Conservation (phyloP, 2,113 vertebrate species). For the Siniperca knerii region DNA sequence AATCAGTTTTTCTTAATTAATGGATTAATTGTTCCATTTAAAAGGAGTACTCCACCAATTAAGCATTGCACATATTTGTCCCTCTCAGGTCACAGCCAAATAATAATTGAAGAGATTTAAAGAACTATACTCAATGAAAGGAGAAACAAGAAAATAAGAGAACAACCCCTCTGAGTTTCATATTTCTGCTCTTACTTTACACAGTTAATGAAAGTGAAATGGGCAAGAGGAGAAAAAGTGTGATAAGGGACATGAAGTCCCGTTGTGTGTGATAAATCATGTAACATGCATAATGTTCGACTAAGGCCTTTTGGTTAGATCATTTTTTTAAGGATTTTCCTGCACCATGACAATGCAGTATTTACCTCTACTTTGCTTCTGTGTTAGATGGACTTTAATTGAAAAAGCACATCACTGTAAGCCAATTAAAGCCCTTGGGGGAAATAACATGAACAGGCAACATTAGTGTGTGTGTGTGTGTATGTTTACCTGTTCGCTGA, state of each 20-base stretch:
- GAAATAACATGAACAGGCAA: neutral
- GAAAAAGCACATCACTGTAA: neutral
- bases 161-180: neutral
- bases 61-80: neutral
- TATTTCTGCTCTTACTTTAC: neutral
- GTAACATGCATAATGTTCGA: neutral
- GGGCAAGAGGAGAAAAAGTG: neutral
- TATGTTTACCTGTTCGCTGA: constrained; percentile 94
- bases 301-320: neutral
- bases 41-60: too few species aligned
- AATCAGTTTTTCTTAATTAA: neutral
- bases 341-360: neutral
- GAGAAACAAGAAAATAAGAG: neutral
- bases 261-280: neutral
- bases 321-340: neutral
- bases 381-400: neutral
- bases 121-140: neutral
- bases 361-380: neutral
- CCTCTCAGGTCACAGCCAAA: neutral
- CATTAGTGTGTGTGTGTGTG: neutral
- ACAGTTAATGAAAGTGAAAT: neutral
- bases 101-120: neutral
- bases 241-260: neutral
- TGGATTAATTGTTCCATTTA: neutral
- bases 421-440: neutral